Percentiles rank a stretch among this genome's conserved stretches.
These are phyloP conservation scores for Drosophila aldrichi DNA, from an alignment of 2,888 invertebrate species.

Conservation along the genomic window DNA sequence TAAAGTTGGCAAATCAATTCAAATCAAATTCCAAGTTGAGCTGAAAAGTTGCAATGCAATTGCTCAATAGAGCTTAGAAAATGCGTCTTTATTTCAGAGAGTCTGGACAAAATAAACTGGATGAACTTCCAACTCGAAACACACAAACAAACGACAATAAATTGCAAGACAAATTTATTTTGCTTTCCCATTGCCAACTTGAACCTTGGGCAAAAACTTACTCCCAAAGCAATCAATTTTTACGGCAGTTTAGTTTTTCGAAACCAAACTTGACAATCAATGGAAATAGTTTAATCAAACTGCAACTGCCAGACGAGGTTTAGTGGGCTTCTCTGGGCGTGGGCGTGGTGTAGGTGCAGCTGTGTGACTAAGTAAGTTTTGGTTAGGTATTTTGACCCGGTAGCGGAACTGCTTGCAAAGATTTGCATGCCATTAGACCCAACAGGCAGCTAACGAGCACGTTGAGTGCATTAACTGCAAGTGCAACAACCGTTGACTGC, in stretches of 20 bases:
- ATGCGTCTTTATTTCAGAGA: slow-evolving; percentile 39
- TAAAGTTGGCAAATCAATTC: slow-evolving; percentile 42
- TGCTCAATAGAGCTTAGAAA: slow-evolving; percentile 50
- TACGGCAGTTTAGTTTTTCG: slow-evolving; percentile 61
- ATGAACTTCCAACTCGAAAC: slow-evolving; percentile 49
- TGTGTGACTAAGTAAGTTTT: not conserved
- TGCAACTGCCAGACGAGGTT: slow-evolving; percentile 36
- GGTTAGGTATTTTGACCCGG: slow-evolving; percentile 42
- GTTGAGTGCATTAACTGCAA: slow-evolving; percentile 55
- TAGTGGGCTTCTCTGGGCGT: not conserved
- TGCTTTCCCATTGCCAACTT: slow-evolving; percentile 35
- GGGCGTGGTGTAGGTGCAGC: not conserved
- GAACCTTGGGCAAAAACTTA: slow-evolving; percentile 48
- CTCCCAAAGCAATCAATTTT: slow-evolving; percentile 62
- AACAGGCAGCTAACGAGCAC: slow-evolving; percentile 55
- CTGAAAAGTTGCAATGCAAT: slow-evolving; percentile 37
- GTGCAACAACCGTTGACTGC: slow-evolving; percentile 44
- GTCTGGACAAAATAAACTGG: slow-evolving; percentile 41
- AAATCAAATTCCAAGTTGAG: slow-evolving; percentile 38
- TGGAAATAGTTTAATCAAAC: slow-evolving; percentile 69
- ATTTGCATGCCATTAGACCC: slow-evolving; percentile 50
- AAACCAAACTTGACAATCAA: slow-evolving; percentile 60
- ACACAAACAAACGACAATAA: slow-evolving; percentile 50
- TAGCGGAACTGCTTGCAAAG: slow-evolving; percentile 44
- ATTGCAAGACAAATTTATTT: slow-evolving; percentile 63